These are phyloP conservation scores for Melolontha melolontha DNA, from an alignment of 2,888 invertebrate species.

Conservation along the genomic window DNA sequence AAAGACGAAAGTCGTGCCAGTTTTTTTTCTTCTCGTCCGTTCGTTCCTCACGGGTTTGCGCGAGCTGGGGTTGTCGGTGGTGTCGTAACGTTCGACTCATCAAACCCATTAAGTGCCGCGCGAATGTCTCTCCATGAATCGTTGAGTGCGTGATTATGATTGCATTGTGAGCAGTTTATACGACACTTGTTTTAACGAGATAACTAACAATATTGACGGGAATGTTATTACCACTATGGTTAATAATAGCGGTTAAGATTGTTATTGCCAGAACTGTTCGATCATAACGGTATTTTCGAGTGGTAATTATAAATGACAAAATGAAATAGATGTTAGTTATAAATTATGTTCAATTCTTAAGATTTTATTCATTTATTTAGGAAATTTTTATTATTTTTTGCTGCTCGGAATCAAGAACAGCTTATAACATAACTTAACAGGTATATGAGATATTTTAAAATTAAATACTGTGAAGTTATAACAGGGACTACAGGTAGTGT, in stretches of 20 bases:
- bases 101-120: conserved; percentile 54
- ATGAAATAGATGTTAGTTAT: no score
- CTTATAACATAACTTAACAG: no score
- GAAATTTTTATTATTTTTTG: no score
- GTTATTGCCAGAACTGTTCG: no score
- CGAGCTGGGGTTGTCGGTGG: not conserved
- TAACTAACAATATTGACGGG: conserved; percentile 53
- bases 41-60: no score
- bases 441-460: no score
- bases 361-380: not conserved
- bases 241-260: conserved; percentile 3
- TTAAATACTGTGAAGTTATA: no score
- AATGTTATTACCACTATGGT: conserved; percentile 24
- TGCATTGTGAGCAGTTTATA: conserved; percentile 51
- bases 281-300: no score
- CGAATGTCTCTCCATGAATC: conserved; percentile 49
- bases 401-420: no score
- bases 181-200: conserved; percentile 52
- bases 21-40: no score
- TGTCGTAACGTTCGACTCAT: conserved; percentile 51
- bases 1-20: conserved; percentile 6
- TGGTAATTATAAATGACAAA: no score
- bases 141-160: conserved; percentile 53
- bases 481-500: no score
- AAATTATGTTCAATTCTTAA: not conserved